Conservation (phyloP, 2,888 invertebrate genomes). For the Sinotaia quadrata region DNA sequence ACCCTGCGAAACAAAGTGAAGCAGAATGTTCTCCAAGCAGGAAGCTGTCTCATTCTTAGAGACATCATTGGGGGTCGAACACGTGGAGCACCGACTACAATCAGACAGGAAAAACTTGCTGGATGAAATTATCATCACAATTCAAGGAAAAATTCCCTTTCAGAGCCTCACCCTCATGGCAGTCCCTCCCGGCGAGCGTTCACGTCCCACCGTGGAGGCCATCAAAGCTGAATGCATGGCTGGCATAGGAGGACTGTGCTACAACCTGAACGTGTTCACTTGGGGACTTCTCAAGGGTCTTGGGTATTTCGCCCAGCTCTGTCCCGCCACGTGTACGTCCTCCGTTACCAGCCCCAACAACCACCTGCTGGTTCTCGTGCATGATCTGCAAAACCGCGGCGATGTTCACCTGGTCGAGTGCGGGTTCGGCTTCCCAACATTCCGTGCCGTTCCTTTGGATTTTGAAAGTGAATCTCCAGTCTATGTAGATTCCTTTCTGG, state of each 20-base stretch:
- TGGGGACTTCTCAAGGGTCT: slow-evolving; percentile 37
- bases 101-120: slow-evolving; percentile 28
- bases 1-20: too few species aligned
- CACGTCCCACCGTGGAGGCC: slow-evolving; percentile 33
- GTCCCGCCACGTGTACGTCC: slow-evolving; percentile 31
- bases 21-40: slow-evolving; percentile 35
- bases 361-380: slow-evolving; percentile 37
- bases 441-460: slow-evolving; percentile 35
- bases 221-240: slow-evolving; percentile 35
- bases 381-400: slow-evolving; percentile 33
- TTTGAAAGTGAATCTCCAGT: slow-evolving; percentile 40
- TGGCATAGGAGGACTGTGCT: slow-evolving; percentile 43
- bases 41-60: slow-evolving; percentile 36
- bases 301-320: slow-evolving; percentile 30
- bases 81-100: slow-evolving; percentile 23
- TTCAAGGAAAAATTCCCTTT: slow-evolving; percentile 36
- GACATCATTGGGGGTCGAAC: slow-evolving; percentile 22
- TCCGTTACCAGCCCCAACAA: slow-evolving; percentile 33
- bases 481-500: slow-evolving; percentile 41
- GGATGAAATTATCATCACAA: slow-evolving; percentile 24
- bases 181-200: slow-evolving; percentile 20
- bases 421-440: slow-evolving; percentile 42
- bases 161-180: slow-evolving; percentile 40
- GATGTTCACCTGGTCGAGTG: slow-evolving; percentile 40
- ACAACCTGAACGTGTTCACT: slow-evolving; percentile 38